These are phyloP conservation scores for Teinopalpus imperialis DNA, from an alignment of 2,888 invertebrate species.

Conservation along the genomic window DNA sequence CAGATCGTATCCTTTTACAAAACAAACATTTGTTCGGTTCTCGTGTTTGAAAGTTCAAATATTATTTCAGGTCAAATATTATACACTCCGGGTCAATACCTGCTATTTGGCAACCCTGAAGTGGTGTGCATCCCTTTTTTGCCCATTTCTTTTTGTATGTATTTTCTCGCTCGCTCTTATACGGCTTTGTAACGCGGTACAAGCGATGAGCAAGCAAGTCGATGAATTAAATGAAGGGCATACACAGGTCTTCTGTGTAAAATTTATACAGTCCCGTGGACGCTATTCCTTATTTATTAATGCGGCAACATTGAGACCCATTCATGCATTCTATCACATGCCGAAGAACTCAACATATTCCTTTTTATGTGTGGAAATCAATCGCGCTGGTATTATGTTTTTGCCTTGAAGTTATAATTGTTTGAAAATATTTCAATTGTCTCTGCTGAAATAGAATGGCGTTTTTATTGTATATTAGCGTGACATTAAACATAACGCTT, in stretches of 20 bases:
- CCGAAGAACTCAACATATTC: not conserved
- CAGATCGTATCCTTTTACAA: slow-evolving; percentile 28
- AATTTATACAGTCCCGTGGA: slow-evolving; percentile 17
- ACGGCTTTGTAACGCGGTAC: slow-evolving; percentile 5
- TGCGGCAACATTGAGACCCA: slow-evolving; percentile 15
- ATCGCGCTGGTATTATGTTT: slow-evolving; percentile 3
- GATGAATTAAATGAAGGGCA: slow-evolving; percentile 21
- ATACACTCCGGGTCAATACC: slow-evolving; percentile 19
- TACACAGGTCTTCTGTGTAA: slow-evolving; percentile 16
- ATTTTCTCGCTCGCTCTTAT: slow-evolving; percentile 8
- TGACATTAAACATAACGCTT: not conserved
- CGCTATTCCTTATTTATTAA: slow-evolving; percentile 20
- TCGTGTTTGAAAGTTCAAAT: slow-evolving; percentile 16
- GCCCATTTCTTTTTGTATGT: slow-evolving; percentile 3
- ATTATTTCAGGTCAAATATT: slow-evolving; percentile 25
- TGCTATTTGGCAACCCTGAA: slow-evolving; percentile 25
- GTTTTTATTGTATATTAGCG: slow-evolving; percentile 10
- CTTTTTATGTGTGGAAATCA: slow-evolving; percentile 5
- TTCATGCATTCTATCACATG: slow-evolving; percentile 20
- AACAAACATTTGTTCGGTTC: slow-evolving; percentile 10
- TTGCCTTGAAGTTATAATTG: slow-evolving; percentile 6
- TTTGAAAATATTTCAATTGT: slow-evolving; percentile 13
- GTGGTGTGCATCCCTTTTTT: slow-evolving; percentile 13
- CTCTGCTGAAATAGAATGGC: not conserved
- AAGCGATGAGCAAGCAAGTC: slow-evolving; percentile 10